A percentile compares a stretch with the other conserved stretches of the same genome.
phyloP scores from a whole-genome alignment of 2,888 invertebrate species.

The Griposia aprilina region DNA sequence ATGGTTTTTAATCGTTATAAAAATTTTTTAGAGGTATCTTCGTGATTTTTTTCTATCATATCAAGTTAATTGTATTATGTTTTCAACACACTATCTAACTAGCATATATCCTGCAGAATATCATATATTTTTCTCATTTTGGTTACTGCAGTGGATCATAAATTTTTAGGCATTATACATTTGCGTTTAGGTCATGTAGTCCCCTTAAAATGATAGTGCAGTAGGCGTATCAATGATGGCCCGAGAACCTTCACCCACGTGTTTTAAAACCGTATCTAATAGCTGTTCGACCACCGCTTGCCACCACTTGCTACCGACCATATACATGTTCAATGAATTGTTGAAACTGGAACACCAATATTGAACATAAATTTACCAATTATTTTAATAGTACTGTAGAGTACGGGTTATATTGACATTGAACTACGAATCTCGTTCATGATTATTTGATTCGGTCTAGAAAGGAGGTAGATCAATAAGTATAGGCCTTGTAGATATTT shows the following conservation, averaged over 20 bases:
- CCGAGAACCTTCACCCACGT: slow-evolving; percentile 58
- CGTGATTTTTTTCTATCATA: too few species aligned
- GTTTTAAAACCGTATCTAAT: slow-evolving; percentile 56
- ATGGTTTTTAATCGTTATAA: too few species aligned
- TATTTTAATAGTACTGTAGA: slow-evolving; percentile 33
- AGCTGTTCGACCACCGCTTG: slow-evolving; percentile 51
- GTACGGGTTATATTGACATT: slow-evolving; percentile 17
- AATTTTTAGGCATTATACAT: too few species aligned
- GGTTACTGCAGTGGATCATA: too few species aligned
- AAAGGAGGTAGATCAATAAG: slow-evolving; percentile 24
- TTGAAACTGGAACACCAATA: slow-evolving; percentile 50
- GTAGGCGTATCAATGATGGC: slow-evolving; percentile 51
- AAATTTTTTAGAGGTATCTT: too few species aligned
- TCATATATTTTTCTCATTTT: too few species aligned
- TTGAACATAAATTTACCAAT: slow-evolving; percentile 43
- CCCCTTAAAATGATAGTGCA: slow-evolving; percentile 43
- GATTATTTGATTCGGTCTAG: slow-evolving; percentile 38
- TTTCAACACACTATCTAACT: too few species aligned
- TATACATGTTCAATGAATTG: slow-evolving; percentile 49
- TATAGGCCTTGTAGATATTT: slow-evolving; percentile 18
- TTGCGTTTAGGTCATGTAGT: too few species aligned
- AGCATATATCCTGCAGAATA: too few species aligned
- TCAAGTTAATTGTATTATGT: too few species aligned
- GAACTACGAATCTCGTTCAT: slow-evolving; percentile 24
- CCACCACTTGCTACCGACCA: slow-evolving; percentile 6